A percentile compares a stretch with the other conserved stretches of the same genome.
Evolutionary conservation across 2,113 vertebrate genomes (phyloP).

Genomic region (Passer domesticus): DNA sequence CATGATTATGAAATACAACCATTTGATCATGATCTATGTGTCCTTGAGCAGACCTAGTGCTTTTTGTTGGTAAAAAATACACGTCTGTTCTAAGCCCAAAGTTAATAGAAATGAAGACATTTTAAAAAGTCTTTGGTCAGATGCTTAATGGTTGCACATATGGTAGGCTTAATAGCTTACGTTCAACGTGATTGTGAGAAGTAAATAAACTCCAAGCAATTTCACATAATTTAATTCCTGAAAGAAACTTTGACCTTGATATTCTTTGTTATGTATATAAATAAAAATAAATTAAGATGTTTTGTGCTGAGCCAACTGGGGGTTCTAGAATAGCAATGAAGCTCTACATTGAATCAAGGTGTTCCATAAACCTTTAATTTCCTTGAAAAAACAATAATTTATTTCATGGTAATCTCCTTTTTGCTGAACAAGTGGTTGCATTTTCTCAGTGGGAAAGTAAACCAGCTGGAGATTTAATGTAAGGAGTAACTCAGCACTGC

Average conservation of each 20-base stretch:
- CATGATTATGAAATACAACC: background rate
- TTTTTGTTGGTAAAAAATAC: background rate
- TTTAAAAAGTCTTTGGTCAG: slow-evolving; percentile 8
- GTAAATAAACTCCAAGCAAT: slow-evolving; percentile 34
- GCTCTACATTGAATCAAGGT: slow-evolving; percentile 1
- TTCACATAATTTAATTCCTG: slow-evolving; percentile 21
- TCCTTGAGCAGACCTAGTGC: background rate
- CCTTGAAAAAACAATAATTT: slow-evolving; percentile 39
- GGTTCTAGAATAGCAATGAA: background rate
- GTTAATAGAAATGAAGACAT: background rate
- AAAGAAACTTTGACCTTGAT: slow-evolving; percentile 36
- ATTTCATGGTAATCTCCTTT: slow-evolving; percentile 39
- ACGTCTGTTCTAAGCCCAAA: background rate
- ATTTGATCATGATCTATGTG: background rate
- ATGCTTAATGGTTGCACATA: background rate
- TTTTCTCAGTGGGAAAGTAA: slow-evolving; percentile 59
- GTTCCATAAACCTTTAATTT: slow-evolving; percentile 54
- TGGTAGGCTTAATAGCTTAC: background rate
- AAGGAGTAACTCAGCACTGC: slow-evolving; percentile 18
- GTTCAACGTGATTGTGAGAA: background rate
- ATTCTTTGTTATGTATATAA: slow-evolving; percentile 1
- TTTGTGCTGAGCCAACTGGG: slow-evolving; percentile 6
- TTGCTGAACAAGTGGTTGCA: slow-evolving; percentile 60
- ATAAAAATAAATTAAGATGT: slow-evolving; percentile 27
- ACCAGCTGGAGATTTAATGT: slow-evolving; percentile 54